Evolutionary conservation across 1,140 invertebrate genomes (phyloP).

Genomic region (Papilio helenus): DNA sequence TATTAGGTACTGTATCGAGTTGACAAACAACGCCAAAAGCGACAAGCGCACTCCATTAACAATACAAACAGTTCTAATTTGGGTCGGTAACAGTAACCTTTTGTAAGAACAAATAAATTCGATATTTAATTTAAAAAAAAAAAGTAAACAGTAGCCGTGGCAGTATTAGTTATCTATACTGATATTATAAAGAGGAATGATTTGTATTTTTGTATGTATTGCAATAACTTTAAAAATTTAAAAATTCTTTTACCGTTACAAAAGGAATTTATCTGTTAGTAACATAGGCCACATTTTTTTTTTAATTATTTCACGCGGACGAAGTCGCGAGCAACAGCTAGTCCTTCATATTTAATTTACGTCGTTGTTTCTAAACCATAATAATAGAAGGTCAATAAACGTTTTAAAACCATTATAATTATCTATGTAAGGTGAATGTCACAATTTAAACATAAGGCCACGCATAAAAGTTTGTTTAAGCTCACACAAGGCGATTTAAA

Average conservation of each 20-base stretch:
- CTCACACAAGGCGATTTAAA: not conserved
- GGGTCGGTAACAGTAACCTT: not conserved
- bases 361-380: not conserved
- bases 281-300: no score
- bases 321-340: no score
- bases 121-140: not conserved
- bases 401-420: no score
- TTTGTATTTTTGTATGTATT: no score
- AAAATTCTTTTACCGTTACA: no score
- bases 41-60: not conserved
- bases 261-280: no score
- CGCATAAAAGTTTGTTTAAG: not conserved
- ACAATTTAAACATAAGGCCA: not conserved
- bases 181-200: no score
- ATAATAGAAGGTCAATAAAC: not conserved
- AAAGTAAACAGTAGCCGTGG: not conserved
- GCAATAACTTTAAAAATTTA: no score
- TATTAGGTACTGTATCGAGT: not conserved
- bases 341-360: no score
- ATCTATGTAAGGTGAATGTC: not conserved
- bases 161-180: not conserved
- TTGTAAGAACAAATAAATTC: conserved; percentile 1
- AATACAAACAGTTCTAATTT: conserved; percentile 9
- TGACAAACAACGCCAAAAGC: not conserved
- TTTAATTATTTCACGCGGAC: no score